phyloP scores from a whole-genome alignment of 2,888 invertebrate genomes.

The Dicyrtoma fusca region DNA sequence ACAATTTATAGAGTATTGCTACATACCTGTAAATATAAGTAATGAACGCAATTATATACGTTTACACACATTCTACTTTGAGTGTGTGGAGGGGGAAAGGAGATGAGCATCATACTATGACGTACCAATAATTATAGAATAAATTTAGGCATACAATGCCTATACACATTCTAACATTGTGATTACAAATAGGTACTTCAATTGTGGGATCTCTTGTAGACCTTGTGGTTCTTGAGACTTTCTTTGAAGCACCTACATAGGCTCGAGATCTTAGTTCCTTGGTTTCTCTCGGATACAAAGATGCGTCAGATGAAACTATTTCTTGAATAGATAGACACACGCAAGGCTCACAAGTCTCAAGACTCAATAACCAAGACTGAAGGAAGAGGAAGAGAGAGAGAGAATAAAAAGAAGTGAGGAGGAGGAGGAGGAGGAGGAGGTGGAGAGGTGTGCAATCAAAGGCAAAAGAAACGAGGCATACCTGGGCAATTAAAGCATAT shows the following conservation, averaged over 20 bases:
- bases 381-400: too few relatives aligned
- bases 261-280: neutral
- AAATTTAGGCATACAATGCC: neutral
- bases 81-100: too few relatives aligned
- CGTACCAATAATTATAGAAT: too few relatives aligned
- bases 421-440: constrained; percentile 16
- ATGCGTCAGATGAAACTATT: neutral
- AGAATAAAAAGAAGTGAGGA: neutral
- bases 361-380: too few relatives aligned
- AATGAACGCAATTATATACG: too few relatives aligned
- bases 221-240: constrained; percentile 3
- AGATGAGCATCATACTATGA: too few relatives aligned
- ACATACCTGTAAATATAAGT: too few relatives aligned
- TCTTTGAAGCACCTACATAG: constrained; percentile 23
- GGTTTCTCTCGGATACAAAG: constrained; percentile 1
- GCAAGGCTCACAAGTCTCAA: constrained; percentile 8
- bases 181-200: too few relatives aligned
- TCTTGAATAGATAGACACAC: constrained; percentile 33
- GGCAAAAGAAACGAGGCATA: constrained; percentile 44
- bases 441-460: constrained; percentile 45
- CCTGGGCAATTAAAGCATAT: constrained; percentile 54
- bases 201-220: too few relatives aligned
- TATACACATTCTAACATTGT: too few relatives aligned
- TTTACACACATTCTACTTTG: too few relatives aligned
- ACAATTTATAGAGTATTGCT: too few relatives aligned